A percentile compares a stretch with the other conserved stretches of the same genome.
phyloP scores from a whole-genome alignment of 2,888 invertebrate genomes.

The Dicycla oo region DNA sequence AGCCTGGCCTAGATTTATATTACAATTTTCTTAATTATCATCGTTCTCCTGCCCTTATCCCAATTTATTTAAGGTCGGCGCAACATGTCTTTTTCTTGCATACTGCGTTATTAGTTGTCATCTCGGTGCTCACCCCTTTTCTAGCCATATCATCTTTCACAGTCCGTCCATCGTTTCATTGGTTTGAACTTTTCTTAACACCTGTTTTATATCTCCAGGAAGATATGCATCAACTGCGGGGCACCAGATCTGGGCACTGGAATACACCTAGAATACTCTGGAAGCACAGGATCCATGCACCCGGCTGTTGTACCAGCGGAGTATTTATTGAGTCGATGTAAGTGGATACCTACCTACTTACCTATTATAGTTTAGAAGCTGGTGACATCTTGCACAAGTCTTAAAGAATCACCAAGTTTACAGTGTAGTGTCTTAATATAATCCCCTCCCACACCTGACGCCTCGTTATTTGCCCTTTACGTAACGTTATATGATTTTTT shows the following conservation, averaged over 20 bases:
- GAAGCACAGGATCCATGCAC: constrained; percentile 72
- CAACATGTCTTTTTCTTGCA: not conserved
- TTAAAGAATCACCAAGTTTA: not conserved
- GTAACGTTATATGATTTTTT: no score
- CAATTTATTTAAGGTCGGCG: not conserved
- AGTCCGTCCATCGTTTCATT: not conserved
- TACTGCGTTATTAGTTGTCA: not conserved
- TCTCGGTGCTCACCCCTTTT: not conserved
- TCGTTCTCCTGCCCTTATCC: no score
- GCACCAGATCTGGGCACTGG: constrained; percentile 77
- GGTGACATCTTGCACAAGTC: not conserved
- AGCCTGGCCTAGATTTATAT: not conserved
- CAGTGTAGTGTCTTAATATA: not conserved
- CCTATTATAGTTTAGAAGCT: no score
- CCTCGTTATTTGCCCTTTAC: not conserved
- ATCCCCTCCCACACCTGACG: rapidly evolving
- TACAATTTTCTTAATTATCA: not conserved
- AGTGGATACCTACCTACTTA: constrained; percentile 60
- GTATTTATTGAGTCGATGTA: constrained; percentile 77
- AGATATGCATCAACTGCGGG: constrained; percentile 80
- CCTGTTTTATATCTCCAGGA: constrained; percentile 67
- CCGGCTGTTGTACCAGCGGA: constrained; percentile 80
- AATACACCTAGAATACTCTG: constrained; percentile 76
- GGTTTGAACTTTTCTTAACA: not conserved
- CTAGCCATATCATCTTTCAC: not conserved